Evolutionary conservation across 2,888 invertebrate species (phyloP), one percentile per base, ranked within the genome.

Genomic region (Heliconius ismenius): DNA sequence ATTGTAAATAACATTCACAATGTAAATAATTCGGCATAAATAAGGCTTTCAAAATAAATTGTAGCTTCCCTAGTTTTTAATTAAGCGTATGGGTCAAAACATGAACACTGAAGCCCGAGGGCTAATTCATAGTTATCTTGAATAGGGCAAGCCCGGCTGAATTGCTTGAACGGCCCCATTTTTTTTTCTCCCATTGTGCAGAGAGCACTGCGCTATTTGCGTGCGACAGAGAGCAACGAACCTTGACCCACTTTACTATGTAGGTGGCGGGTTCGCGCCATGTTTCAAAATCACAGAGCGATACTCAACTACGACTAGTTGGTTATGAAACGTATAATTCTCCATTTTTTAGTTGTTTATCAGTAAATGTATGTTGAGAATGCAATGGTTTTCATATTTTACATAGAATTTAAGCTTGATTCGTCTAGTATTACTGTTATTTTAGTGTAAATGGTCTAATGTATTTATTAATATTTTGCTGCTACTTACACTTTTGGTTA

Each of bases 181-280:
- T 73, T 73, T 78, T 77, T 76, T 77, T 65, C 58, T 58, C 58
- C 58, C 63, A 68, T 68, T 75, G 76, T 77, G 74, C 75, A 60
- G 73, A 65, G 73, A 62, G 67, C 77, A 77, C 78, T 78, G 77
- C 80, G 78, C 79, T 76, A 76, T 76, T 75, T 77, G 76, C 78
- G 77, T 69, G 80, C 78, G 76, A 76, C 67, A 72, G 78, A 75
- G 77, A 81, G 67, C 67, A 24, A 63, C 69, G 79, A 79, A 81
- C 81, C 76, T 79, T 80, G 80, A 81, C 79, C 73, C 75, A 80
- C 74, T 78, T 75, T 78, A 49, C 70, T 77, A 77, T 67, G 64
- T 74, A 76, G 74, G 75, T 75, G 70, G 67, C 77, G 67, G 76
- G 77, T 81, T 80, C 82, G 86, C 86, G 87, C 84, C 83, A 83